A percentile compares a stretch with the other conserved stretches of the same genome.
These are phyloP conservation scores for Thalassaphorura encarpata DNA, from an alignment of 1,140 invertebrate genomes.

Conservation along the genomic window DNA sequence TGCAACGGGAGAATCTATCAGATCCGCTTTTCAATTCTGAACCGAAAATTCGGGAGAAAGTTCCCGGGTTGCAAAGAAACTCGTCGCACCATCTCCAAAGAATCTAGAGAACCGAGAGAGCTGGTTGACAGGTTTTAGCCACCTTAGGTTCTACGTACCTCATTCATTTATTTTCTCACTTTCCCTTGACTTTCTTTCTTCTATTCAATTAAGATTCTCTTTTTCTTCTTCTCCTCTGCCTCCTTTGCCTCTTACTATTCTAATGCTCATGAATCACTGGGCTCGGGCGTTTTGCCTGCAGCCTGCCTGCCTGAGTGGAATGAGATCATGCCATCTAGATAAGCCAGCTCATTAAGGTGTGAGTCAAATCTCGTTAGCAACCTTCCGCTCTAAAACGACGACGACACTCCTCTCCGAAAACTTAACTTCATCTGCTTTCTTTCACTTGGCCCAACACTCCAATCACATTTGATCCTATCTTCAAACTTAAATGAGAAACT, in stretches of 20 bases:
- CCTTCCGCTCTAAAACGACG: slow-evolving; percentile 6
- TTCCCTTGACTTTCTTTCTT: neutral
- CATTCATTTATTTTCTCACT: neutral
- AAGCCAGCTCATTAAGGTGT: slow-evolving; percentile 34
- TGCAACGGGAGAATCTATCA: no score
- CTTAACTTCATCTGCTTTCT: slow-evolving; percentile 24
- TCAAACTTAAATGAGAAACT: neutral
- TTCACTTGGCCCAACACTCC: slow-evolving; percentile 17
- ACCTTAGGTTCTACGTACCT: no score
- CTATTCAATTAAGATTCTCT: neutral
- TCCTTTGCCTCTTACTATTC: no score
- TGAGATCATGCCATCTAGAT: slow-evolving; percentile 28
- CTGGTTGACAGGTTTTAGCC: no score
- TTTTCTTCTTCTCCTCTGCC: neutral
- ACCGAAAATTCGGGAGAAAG: no score
- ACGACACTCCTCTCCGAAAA: neutral
- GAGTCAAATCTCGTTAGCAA: slow-evolving; percentile 22
- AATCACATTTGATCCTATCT: slow-evolving; percentile 27
- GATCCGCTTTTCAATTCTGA: no score
- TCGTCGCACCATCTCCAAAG: no score
- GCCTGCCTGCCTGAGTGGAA: neutral
- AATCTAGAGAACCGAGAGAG: no score
- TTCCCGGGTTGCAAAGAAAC: no score
- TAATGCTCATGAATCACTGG: slow-evolving; percentile 2
- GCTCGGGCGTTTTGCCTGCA: no score